Conservation (phyloP, 2,113 vertebrate species). For the Tenebrosternarchus preto region DNA sequence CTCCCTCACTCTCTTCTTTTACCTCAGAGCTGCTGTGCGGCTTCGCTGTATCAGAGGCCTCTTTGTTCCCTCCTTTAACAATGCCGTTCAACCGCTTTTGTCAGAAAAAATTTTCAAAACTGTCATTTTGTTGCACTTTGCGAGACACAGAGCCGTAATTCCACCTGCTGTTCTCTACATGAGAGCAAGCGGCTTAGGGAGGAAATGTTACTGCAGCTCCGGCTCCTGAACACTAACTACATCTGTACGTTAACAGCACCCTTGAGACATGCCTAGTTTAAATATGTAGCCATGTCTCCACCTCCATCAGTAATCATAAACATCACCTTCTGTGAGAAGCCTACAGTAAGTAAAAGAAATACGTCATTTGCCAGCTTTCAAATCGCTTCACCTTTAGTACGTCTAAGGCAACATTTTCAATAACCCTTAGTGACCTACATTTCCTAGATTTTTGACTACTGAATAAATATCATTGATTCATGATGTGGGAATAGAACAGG, state of each 20-base stretch:
- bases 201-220: neutral
- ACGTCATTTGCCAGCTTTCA: constrained; percentile 22
- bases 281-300: constrained; percentile 37
- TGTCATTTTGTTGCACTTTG: neutral
- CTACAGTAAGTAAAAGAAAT: constrained; percentile 43
- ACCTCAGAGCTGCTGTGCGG: neutral
- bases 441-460: constrained; percentile 56
- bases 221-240: constrained; percentile 43
- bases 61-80: neutral
- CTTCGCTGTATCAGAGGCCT: neutral
- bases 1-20: too few relatives aligned
- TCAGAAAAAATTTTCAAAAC: neutral
- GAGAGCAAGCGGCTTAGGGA: too few relatives aligned
- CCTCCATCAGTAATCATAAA: constrained; percentile 53
- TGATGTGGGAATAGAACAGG: constrained; percentile 40
- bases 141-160: constrained; percentile 4
- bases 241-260: constrained; percentile 47
- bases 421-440: constrained; percentile 39
- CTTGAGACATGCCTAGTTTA: constrained; percentile 47
- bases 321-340: constrained; percentile 55
- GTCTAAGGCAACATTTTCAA: constrained; percentile 22
- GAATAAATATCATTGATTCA: constrained; percentile 59
- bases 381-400: neutral
- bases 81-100: neutral
- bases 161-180: neutral